Conservation (phyloP, 2,113 vertebrate genomes). For the Lophochroa leadbeateri region DNA sequence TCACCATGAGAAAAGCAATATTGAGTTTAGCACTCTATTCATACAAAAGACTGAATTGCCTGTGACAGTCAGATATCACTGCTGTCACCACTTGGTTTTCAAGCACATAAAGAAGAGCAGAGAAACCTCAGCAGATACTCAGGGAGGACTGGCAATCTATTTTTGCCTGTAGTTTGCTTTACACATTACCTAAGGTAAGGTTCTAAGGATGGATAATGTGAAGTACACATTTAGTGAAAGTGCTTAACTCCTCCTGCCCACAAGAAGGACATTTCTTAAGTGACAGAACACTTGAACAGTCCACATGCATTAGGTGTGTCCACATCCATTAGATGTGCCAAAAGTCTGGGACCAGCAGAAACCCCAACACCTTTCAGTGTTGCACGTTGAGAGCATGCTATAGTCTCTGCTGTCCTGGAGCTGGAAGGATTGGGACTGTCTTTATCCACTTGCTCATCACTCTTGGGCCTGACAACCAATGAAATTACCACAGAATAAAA, state of each 20-base stretch:
- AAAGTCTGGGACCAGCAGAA: not conserved
- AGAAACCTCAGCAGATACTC: not conserved
- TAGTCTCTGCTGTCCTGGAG: not conserved
- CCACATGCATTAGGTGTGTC: not conserved
- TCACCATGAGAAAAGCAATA: not conserved
- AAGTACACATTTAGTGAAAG: not conserved
- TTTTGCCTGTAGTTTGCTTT: not conserved
- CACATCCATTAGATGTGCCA: not conserved
- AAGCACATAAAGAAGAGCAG: not conserved
- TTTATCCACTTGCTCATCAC: not conserved
- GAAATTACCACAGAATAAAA: not conserved
- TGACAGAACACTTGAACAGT: not conserved
- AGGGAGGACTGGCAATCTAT: not conserved
- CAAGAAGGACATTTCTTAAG: not conserved
- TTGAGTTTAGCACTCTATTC: not conserved
- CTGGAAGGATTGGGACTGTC: not conserved
- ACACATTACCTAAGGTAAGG: not conserved
- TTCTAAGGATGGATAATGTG: not conserved
- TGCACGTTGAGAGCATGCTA: not conserved
- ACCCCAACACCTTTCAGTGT: not conserved
- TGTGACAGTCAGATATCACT: not conserved
- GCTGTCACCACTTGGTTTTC: not conserved
- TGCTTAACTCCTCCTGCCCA: not conserved
- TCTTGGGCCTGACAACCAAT: not conserved
- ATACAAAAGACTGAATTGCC: not conserved